Evolutionary conservation across 2,888 invertebrate species (phyloP).

Genomic region (Rhogogaster chlorosoma): DNA sequence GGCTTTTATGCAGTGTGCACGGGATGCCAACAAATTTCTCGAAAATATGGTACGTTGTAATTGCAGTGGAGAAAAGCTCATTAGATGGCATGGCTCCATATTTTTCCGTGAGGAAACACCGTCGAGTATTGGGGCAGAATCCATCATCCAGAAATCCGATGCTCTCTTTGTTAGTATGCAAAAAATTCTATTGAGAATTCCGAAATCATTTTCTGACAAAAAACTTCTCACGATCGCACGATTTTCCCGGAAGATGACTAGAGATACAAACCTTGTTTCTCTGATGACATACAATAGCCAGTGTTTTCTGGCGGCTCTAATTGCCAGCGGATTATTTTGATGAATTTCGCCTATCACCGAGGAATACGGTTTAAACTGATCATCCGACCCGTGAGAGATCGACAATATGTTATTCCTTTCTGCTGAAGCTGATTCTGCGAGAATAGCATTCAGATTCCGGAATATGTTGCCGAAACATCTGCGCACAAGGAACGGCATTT

Average conservation of each 20-base stretch:
- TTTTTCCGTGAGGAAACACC: too few species aligned
- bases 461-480: not conserved
- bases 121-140: too few species aligned
- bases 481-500: not conserved
- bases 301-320: not conserved
- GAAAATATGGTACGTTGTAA: too few species aligned
- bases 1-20: too few species aligned
- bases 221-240: not conserved
- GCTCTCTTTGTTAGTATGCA: too few species aligned
- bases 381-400: not conserved
- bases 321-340: not conserved
- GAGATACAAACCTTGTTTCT: not conserved
- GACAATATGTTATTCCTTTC: not conserved
- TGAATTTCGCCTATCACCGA: not conserved
- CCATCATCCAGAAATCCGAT: too few species aligned
- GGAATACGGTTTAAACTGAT: not conserved
- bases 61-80: too few species aligned
- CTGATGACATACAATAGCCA: not conserved
- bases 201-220: not conserved
- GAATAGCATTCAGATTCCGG: not conserved
- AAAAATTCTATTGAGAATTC: not conserved
- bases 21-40: too few species aligned
- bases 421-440: not conserved
- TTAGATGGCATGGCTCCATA: too few species aligned
- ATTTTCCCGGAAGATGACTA: not conserved